phyloP scores from a whole-genome alignment of 1,140 invertebrate genomes.

The Lerema accius region DNA sequence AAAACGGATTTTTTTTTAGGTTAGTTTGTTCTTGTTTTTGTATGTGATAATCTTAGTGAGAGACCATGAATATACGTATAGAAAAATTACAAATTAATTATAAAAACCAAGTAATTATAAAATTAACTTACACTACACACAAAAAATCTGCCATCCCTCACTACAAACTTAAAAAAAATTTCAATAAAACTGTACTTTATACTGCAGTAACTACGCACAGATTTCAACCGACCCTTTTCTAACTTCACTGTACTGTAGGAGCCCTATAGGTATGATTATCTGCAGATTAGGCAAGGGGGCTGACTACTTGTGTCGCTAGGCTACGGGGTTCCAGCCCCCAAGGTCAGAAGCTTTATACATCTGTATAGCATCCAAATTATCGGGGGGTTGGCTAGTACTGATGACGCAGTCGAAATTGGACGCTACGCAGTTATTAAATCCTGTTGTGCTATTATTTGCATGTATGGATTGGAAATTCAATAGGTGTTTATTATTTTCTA shows the following conservation, averaged over 20 bases:
- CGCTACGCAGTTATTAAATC: slow-evolving; percentile 9
- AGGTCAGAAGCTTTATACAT: slow-evolving; percentile 72
- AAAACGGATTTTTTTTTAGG: too few species aligned
- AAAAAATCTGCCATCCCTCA: too few species aligned
- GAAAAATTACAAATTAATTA: too few species aligned
- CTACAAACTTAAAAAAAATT: too few species aligned
- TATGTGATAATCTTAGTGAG: too few species aligned
- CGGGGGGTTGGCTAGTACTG: slow-evolving; percentile 39
- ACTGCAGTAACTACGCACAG: slow-evolving; percentile 31
- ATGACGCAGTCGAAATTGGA: slow-evolving; percentile 30
- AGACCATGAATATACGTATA: too few species aligned
- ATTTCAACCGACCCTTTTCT: slow-evolving; percentile 37
- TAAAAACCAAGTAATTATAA: too few species aligned
- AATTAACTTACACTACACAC: too few species aligned
- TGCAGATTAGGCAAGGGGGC: slow-evolving; percentile 72
- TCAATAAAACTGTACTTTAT: too few species aligned
- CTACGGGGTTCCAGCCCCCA: slow-evolving; percentile 71
- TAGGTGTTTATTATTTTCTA: too few species aligned
- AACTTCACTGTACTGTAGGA: slow-evolving; percentile 59
- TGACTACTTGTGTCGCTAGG: slow-evolving; percentile 73
- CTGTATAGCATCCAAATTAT: slow-evolving; percentile 47
- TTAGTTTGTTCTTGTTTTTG: too few species aligned
- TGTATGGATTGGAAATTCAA: too few species aligned
- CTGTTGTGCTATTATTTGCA: not conserved
- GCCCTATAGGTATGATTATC: slow-evolving; percentile 72